Conservation (phyloP, 2,113 vertebrate species). For the Archocentrus centrarchus region DNA sequence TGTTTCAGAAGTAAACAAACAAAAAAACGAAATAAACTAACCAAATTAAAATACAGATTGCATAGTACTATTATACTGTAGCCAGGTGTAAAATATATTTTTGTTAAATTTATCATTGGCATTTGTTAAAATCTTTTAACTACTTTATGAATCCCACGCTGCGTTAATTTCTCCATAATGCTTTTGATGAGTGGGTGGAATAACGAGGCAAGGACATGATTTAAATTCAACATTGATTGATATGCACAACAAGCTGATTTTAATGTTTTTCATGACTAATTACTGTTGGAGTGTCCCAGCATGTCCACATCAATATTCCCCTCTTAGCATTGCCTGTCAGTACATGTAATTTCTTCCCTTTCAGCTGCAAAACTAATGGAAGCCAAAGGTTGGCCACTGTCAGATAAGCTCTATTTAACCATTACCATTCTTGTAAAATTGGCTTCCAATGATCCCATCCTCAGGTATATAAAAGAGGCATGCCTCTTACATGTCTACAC, state of each 20-base stretch:
- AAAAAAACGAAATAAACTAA: neutral
- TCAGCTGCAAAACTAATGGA: neutral
- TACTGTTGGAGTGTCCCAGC: neutral
- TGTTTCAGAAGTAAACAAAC: neutral
- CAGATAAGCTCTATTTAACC: slow-evolving; percentile 8
- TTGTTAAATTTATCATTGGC: neutral
- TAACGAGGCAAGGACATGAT: neutral
- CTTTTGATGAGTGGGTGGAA: neutral
- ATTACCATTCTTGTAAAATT: slow-evolving; percentile 21
- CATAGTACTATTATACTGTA: neutral
- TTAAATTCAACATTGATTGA: slow-evolving; percentile 19
- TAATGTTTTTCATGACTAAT: neutral
- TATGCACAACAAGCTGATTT: neutral
- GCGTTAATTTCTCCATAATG: neutral
- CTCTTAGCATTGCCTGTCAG: neutral
- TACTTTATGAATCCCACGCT: neutral
- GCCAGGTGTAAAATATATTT: neutral
- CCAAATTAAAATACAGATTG: neutral
- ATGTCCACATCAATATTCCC: slow-evolving; percentile 3
- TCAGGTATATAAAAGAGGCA: slow-evolving; percentile 7
- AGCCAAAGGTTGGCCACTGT: neutral
- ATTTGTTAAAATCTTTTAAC: neutral
- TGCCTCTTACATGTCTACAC: slow-evolving; percentile 20
- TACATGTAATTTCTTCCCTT: neutral
- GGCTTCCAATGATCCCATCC: slow-evolving; percentile 12